Evolutionary conservation across 2,797 vertebrate species (phyloP), one percentile per base, ranked within the genome.

Genomic region (Natrix natrix): DNA sequence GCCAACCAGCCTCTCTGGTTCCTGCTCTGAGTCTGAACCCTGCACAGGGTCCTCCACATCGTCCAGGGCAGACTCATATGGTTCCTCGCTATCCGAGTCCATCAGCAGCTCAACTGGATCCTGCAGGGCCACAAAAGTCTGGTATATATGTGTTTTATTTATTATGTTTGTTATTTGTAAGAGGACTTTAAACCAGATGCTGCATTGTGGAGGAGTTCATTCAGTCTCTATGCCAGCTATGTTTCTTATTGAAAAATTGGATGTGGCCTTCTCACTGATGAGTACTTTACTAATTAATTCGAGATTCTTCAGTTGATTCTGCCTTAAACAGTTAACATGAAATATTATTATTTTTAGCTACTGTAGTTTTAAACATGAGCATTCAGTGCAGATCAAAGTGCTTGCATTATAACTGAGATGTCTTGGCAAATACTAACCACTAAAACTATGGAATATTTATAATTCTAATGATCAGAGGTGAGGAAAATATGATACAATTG

Each of bases 261-360:
- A 57, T 86, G n/a, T 78, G 17, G 14, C 74, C 56, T 86, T 28
- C 14, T 43, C 8, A 52, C n/a, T 86, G 43, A 54, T 22, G 60
- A 43, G 6, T 54, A 52, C 26, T 32, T 91, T 48, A 59, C 52
- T 83, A 57, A 83, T 83, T 83, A 83, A 48, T 83, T 48, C 48
- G 74, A 83, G 74, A 83, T 83, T 83, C 8, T 83, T 48, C 74
- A 83, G 10, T 92, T 92, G 24, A 55, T 89, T 88, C 63, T 95
- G 17, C 14, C 59, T 74, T 94, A 12, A 90, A 0, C 86, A 1
- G 83, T 93, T 94, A n/a, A 16, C n/a, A 78, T 56, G 13, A 92
- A 4, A 86, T 93, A 69, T 92, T 90, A 8, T 60, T 91, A 52
- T 63, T 86, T 95, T 89, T 55, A 56, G 13, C 28, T 59, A n/a